A percentile compares a stretch with the other conserved stretches of the same genome.
phyloP scores from a whole-genome alignment of 2,113 vertebrate species.

The Eudyptes chrysolophus region DNA sequence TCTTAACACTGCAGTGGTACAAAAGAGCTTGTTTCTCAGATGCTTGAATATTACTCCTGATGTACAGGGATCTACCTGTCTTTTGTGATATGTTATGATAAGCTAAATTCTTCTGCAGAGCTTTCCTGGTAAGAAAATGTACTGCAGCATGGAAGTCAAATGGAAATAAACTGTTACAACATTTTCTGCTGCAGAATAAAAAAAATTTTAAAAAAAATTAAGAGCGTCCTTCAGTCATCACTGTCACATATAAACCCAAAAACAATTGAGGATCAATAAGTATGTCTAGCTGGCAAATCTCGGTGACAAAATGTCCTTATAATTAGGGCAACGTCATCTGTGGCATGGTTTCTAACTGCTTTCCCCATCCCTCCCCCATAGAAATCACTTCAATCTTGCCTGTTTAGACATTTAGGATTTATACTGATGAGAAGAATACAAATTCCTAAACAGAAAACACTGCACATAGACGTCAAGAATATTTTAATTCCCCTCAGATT shows the following conservation, averaged over 20 bases:
- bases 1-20: neutral
- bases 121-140: neutral
- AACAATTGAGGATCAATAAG: neutral
- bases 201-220: too few relatives aligned
- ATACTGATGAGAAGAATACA: neutral
- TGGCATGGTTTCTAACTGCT: neutral
- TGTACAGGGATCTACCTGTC: conserved; percentile 10
- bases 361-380: neutral
- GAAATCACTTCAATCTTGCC: neutral
- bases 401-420: neutral
- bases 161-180: neutral
- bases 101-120: conserved; percentile 11
- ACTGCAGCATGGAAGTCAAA: neutral
- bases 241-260: neutral
- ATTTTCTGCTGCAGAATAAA: neutral
- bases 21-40: neutral
- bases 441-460: neutral
- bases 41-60: neutral
- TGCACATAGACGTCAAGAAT: neutral
- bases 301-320: neutral
- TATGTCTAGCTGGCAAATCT: neutral
- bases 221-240: neutral
- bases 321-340: neutral
- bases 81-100: conserved; percentile 17
- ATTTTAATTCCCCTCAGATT: neutral